phyloP scores from a whole-genome alignment of 2,113 vertebrate genomes.

The Charadrius vociferus region DNA sequence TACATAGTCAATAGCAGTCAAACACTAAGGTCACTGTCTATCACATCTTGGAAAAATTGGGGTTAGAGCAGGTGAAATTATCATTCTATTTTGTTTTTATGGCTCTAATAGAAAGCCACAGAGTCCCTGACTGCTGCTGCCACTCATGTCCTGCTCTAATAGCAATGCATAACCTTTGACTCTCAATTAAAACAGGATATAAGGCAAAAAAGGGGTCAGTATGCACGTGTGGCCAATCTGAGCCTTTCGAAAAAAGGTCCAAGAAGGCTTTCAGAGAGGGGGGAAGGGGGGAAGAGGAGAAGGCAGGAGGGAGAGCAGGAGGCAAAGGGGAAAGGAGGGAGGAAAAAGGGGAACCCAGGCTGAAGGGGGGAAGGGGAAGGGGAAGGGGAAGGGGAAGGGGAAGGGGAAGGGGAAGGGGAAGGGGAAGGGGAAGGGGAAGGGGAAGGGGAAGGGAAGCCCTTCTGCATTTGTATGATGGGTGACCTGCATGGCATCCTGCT shows the following conservation, averaged over 20 bases:
- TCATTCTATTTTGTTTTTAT: slow-evolving; percentile 78
- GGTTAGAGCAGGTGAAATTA: slow-evolving; percentile 82
- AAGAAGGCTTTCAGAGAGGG: slow-evolving; percentile 15
- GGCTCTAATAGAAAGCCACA: slow-evolving; percentile 73
- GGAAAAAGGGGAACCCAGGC: neutral
- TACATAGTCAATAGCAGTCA: slow-evolving; percentile 78
- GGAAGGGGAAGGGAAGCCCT: neutral
- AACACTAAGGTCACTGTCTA: slow-evolving; percentile 78
- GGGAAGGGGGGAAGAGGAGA: neutral
- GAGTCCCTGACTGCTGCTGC: slow-evolving; percentile 73
- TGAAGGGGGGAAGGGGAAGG: neutral
- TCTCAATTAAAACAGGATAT: slow-evolving; percentile 79
- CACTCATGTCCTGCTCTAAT: slow-evolving; percentile 74
- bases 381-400: neutral
- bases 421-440: neutral
- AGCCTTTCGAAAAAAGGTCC: slow-evolving; percentile 58
- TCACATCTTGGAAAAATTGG: slow-evolving; percentile 77
- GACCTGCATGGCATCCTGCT: no score
- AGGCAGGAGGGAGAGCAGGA: neutral
- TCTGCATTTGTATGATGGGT: neutral
- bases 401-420: neutral
- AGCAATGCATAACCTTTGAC: slow-evolving; percentile 73
- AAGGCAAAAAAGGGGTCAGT: slow-evolving; percentile 73
- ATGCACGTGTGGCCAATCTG: slow-evolving; percentile 52
- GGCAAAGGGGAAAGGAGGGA: neutral